Conservation (phyloP, 2,113 vertebrate species). For the Ovis canadensis region DNA sequence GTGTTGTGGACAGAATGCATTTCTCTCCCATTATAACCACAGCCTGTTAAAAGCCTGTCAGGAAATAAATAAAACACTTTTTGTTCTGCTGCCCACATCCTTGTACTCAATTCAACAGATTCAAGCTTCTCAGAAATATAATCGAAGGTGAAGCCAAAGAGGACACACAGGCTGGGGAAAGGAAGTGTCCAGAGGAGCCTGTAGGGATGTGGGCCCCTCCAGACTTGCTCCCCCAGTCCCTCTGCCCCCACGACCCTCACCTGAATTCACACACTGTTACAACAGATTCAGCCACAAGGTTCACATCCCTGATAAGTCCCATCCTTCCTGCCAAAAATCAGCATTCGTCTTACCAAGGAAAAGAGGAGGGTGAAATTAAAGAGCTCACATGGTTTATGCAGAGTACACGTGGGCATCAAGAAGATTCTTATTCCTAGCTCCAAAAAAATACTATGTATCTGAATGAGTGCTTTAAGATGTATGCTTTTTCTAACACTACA, state of each 20-base stretch:
- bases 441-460: neutral
- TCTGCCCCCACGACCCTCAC: neutral
- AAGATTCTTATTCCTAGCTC: neutral
- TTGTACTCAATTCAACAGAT: constrained; percentile 19
- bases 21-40: constrained; percentile 44
- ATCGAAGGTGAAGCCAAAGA: constrained; percentile 6
- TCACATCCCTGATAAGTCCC: neutral
- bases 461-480: neutral
- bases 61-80: constrained; percentile 57
- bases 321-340: neutral
- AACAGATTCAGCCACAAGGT: neutral
- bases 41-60: constrained; percentile 50
- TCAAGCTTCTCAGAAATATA: constrained; percentile 8
- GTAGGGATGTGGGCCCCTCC: accelerated
- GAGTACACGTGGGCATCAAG: neutral
- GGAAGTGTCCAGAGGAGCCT: neutral
- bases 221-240: neutral
- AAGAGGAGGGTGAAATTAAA: neutral
- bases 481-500: neutral
- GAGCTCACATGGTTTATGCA: neutral
- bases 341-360: neutral
- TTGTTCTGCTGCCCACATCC: constrained; percentile 38
- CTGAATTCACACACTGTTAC: neutral
- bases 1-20: constrained; percentile 54
- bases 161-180: neutral